These are phyloP conservation scores for Helobdella robusta DNA, from an alignment of 2,888 invertebrate species.

Conservation along the genomic window DNA sequence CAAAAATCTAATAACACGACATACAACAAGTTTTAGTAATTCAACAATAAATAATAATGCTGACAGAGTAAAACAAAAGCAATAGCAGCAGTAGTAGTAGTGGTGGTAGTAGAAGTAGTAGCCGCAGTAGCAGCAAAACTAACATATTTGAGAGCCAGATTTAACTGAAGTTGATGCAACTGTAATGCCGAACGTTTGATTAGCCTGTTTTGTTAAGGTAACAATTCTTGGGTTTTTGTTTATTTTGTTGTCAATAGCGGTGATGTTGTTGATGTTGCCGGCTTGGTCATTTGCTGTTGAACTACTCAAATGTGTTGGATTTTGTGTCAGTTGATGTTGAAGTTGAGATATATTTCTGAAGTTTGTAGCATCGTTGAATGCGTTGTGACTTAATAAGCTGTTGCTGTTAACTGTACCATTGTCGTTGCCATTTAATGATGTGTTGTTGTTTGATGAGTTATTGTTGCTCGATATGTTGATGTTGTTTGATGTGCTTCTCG, in stretches of 20 bases:
- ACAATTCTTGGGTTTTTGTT: not conserved
- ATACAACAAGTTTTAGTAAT: too few relatives aligned
- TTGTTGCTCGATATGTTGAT: not conserved
- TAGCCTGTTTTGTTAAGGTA: constrained; percentile 58
- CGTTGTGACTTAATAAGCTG: not conserved
- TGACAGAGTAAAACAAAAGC: too few relatives aligned
- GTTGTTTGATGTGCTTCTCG: too few relatives aligned
- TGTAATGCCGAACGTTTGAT: constrained; percentile 96
- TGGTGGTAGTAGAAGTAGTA: too few relatives aligned
- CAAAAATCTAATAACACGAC: too few relatives aligned
- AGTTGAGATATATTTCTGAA: not conserved
- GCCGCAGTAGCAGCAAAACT: constrained; percentile 31
- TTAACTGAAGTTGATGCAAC: constrained; percentile 66
- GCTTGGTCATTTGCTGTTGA: not conserved
- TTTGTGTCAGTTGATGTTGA: not conserved
- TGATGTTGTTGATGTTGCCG: not conserved
- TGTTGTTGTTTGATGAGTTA: not conserved
- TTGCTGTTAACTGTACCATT: not conserved
- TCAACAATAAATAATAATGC: too few relatives aligned
- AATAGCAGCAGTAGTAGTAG: too few relatives aligned
- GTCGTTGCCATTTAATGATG: not conserved
- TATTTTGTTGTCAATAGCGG: not conserved
- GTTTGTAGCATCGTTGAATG: not conserved
- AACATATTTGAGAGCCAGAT: constrained; percentile 47
- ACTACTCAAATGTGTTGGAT: not conserved